These are phyloP conservation scores for Formica exsecta DNA, from an alignment of 1,140 invertebrate species.

Conservation along the genomic window DNA sequence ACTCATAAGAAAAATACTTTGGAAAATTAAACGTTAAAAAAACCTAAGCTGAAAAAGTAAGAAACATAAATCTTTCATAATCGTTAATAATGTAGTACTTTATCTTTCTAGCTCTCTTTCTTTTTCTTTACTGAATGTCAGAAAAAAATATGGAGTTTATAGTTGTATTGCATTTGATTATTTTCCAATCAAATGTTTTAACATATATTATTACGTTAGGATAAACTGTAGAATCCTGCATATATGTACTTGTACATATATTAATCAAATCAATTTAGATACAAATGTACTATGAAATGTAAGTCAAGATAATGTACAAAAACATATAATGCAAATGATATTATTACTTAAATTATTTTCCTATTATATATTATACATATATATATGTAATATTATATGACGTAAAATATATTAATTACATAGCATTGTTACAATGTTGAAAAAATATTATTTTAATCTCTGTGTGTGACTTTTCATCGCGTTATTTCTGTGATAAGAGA, in stretches of 20 bases:
- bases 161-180: background rate
- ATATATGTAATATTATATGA: background rate
- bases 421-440: background rate
- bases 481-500: background rate
- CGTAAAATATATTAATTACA: background rate
- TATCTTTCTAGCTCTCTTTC: too few species aligned
- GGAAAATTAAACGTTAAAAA: background rate
- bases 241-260: too few species aligned
- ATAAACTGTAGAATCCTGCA: background rate
- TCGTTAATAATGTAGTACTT: background rate
- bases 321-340: background rate
- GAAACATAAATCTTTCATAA: slow-evolving; percentile 4
- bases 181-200: background rate
- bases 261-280: background rate
- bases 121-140: background rate
- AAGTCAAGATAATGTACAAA: background rate
- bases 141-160: background rate
- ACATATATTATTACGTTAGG: background rate
- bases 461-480: background rate
- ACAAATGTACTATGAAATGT: background rate
- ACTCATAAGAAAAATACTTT: background rate
- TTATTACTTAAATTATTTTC: background rate
- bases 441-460: slow-evolving; percentile 15
- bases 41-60: background rate
- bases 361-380: background rate